phyloP scores from a whole-genome alignment of 2,113 vertebrate species.

The Tor tambroides region DNA sequence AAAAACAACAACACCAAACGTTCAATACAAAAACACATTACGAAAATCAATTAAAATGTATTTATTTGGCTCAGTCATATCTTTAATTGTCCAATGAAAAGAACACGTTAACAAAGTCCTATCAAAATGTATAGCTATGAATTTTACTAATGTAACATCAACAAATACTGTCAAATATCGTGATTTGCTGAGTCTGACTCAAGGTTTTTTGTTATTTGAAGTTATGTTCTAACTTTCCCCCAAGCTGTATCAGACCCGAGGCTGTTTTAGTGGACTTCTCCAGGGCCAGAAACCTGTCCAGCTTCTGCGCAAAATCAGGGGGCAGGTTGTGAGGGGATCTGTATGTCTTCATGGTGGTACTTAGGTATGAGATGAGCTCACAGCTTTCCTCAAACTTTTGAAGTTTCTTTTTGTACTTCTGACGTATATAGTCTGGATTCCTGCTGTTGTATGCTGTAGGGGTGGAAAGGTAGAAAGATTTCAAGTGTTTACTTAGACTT shows the following conservation, averaged over 20 bases:
- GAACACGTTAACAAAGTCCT: not conserved
- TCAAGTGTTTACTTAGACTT: not conserved
- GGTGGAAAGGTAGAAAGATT: not conserved
- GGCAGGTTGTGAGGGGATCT: slow-evolving; percentile 75
- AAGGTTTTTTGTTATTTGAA: not conserved
- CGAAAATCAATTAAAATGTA: not conserved
- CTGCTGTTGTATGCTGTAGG: slow-evolving; percentile 84
- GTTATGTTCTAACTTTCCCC: slow-evolving; percentile 2
- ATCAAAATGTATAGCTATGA: not conserved
- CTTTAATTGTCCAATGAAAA: not conserved
- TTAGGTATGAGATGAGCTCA: slow-evolving; percentile 86
- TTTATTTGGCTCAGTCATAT: not conserved
- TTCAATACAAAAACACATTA: not conserved
- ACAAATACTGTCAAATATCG: not conserved
- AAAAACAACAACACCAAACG: not conserved
- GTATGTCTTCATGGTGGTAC: slow-evolving; percentile 79
- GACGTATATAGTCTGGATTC: slow-evolving; percentile 73
- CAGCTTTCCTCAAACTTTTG: slow-evolving; percentile 82
- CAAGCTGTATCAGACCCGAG: slow-evolving; percentile 52
- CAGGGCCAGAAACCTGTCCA: slow-evolving; percentile 82
- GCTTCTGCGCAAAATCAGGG: slow-evolving; percentile 79
- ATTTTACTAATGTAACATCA: slow-evolving; percentile 9
- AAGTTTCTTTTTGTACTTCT: slow-evolving; percentile 84
- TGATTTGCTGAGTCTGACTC: not conserved
- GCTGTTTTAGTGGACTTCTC: slow-evolving; percentile 62